phyloP scores from a whole-genome alignment of 2,888 invertebrate genomes.

The Callosobruchus maculatus region DNA sequence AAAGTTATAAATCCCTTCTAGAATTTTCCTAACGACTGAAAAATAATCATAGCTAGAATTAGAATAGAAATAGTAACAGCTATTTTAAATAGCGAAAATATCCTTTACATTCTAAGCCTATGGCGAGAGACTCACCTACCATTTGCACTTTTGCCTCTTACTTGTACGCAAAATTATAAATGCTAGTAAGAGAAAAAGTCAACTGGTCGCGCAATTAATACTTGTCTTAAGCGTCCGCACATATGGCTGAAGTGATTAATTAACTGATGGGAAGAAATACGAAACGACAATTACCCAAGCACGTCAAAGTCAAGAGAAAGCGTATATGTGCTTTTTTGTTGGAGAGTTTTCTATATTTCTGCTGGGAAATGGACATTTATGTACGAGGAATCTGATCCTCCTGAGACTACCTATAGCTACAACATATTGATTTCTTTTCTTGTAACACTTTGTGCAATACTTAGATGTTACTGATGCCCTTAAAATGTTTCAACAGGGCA shows the following conservation, averaged over 20 bases:
- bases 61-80: too few species aligned
- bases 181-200: background rate
- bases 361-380: background rate
- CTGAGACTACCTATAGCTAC: too few species aligned
- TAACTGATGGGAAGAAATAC: background rate
- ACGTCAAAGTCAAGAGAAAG: background rate
- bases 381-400: background rate
- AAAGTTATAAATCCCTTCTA: too few species aligned
- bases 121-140: background rate
- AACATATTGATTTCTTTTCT: too few species aligned
- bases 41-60: too few species aligned
- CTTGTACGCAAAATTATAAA: background rate
- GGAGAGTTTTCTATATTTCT: background rate
- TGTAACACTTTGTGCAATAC: too few species aligned
- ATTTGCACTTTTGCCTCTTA: background rate
- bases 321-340: background rate
- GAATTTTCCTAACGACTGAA: too few species aligned
- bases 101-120: background rate
- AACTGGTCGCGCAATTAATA: background rate
- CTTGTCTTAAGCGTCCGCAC: background rate
- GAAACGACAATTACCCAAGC: background rate
- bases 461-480: too few species aligned
- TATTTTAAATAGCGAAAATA: background rate
- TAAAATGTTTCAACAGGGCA: too few species aligned
- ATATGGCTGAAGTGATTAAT: background rate